These are phyloP conservation scores for Poicephalus meyeri DNA, from an alignment of 2,113 vertebrate genomes.

Conservation along the genomic window DNA sequence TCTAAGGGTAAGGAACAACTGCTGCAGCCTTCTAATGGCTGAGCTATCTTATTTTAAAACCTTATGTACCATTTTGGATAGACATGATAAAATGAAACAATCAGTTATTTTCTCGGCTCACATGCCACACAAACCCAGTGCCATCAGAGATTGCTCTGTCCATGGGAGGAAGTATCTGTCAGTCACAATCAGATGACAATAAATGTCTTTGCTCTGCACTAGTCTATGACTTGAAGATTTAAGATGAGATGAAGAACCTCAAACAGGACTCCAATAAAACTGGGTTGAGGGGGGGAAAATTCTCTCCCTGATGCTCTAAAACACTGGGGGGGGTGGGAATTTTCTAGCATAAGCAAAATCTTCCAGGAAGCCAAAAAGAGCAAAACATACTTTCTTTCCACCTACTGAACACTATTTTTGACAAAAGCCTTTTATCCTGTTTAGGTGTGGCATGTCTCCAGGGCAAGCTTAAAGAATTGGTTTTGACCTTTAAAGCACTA, in stretches of 20 bases:
- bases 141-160: neutral
- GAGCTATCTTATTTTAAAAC: neutral
- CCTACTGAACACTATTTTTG: neutral
- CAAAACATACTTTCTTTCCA: neutral
- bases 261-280: neutral
- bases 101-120: neutral
- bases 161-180: neutral
- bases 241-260: neutral
- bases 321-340: neutral
- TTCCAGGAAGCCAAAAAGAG: neutral
- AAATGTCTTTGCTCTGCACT: neutral
- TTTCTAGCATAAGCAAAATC: neutral
- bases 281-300: rapidly evolving
- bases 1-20: neutral
- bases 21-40: neutral
- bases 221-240: neutral
- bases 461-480: neutral
- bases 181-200: neutral
- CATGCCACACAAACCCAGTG: neutral
- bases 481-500: conserved; percentile 21
- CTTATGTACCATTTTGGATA: neutral
- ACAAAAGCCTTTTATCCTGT: neutral
- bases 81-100: neutral
- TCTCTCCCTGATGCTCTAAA: neutral
- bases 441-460: neutral